Conservation (phyloP, 1,140 invertebrate genomes). For the Antheraea mylitta region DNA sequence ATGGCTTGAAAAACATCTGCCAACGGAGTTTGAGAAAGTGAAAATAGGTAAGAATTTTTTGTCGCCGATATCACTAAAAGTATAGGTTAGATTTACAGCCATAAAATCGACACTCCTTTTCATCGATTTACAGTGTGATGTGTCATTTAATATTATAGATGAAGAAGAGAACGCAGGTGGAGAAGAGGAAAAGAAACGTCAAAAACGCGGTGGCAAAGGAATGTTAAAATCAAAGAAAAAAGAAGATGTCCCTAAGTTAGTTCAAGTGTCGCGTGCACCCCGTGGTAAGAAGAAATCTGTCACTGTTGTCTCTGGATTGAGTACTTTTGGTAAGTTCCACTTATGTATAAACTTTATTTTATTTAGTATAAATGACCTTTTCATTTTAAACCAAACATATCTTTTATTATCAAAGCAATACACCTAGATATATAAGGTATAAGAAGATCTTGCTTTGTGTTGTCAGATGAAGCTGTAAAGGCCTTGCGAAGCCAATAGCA, state of each 20-base stretch:
- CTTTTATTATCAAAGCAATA: too few species aligned
- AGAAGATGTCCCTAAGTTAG: conserved; percentile 90
- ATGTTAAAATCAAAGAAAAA: conserved; percentile 93
- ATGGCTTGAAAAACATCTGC: conserved; percentile 97
- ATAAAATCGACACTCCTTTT: background rate
- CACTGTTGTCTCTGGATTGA: conserved; percentile 92
- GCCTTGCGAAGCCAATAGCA: too few species aligned
- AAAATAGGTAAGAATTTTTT: conserved; percentile 81
- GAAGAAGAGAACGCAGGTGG: conserved; percentile 83
- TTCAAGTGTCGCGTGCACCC: conserved; percentile 93
- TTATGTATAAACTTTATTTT: background rate
- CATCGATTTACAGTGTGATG: too few species aligned
- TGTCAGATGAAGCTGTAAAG: too few species aligned
- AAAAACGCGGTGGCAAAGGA: conserved; percentile 94
- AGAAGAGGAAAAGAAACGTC: conserved; percentile 96
- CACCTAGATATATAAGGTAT: too few species aligned
- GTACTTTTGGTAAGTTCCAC: conserved; percentile 88
- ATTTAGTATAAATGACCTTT: background rate
- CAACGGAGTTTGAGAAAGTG: conserved; percentile 94
- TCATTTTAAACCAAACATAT: too few species aligned
- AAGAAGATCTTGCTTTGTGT: too few species aligned
- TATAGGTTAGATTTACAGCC: conserved; percentile 21
- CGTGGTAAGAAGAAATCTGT: conserved; percentile 99
- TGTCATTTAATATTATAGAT: conserved; percentile 39
- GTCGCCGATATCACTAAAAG: background rate